These are phyloP conservation scores for Ophion slaviceki DNA, from an alignment of 2,888 invertebrate species.

Conservation along the genomic window DNA sequence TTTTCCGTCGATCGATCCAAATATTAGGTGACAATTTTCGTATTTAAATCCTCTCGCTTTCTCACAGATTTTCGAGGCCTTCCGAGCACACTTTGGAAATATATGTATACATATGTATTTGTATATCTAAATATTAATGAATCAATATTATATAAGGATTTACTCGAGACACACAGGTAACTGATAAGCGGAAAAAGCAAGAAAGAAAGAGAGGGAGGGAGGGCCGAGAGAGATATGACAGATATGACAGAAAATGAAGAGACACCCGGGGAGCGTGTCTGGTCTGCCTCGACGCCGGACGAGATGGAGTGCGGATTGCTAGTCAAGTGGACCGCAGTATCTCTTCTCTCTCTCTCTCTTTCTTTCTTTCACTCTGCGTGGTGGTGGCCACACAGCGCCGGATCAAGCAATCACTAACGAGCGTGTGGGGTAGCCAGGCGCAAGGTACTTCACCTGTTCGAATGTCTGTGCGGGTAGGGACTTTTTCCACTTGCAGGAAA, in stretches of 20 bases:
- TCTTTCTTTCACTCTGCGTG: slow-evolving; percentile 36
- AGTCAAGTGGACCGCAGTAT: slow-evolving; percentile 77
- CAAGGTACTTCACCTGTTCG: slow-evolving; percentile 59
- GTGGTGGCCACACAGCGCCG: slow-evolving; percentile 62
- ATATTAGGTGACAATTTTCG: background rate
- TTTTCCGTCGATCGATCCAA: background rate
- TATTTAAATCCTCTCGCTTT: background rate
- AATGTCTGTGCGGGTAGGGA: slow-evolving; percentile 63
- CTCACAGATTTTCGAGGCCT: slow-evolving; percentile 4
- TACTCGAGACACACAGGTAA: background rate
- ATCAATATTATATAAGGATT: background rate
- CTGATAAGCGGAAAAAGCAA: slow-evolving; percentile 1
- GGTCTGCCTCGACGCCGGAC: slow-evolving; percentile 66
- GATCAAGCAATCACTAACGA: slow-evolving; percentile 66
- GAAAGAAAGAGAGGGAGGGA: slow-evolving; percentile 13
- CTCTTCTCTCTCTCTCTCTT: slow-evolving; percentile 22
- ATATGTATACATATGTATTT: background rate
- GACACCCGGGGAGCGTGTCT: slow-evolving; percentile 51
- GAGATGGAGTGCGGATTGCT: slow-evolving; percentile 77
- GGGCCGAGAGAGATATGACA: background rate
- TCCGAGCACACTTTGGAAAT: slow-evolving; percentile 1
- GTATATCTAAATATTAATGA: background rate
- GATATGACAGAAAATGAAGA: slow-evolving; percentile 49
- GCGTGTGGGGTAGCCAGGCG: slow-evolving; percentile 51
- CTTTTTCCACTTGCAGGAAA: slow-evolving; percentile 29